phyloP scores from a whole-genome alignment of 2,797 vertebrate species.

The Psittacula derbiana region DNA sequence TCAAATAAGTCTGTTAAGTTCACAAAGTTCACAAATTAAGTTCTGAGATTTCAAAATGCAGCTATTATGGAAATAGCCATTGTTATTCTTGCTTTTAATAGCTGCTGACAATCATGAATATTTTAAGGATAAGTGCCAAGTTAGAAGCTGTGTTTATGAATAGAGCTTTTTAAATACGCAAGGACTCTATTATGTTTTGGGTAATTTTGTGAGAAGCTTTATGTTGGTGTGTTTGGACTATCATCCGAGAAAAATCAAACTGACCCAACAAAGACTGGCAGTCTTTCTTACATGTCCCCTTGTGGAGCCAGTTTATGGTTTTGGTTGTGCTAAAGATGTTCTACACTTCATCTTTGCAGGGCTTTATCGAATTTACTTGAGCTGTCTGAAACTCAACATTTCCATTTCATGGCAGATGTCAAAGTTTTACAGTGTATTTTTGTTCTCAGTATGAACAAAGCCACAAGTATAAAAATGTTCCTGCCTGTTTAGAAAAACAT shows the following conservation, averaged over 20 bases:
- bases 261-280: neutral
- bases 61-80: conserved; percentile 6
- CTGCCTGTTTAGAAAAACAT: neutral
- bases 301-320: neutral
- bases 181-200: neutral
- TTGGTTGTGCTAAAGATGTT: neutral
- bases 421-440: neutral
- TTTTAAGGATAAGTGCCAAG: neutral
- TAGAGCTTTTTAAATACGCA: neutral
- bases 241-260: neutral
- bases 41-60: conserved; percentile 25
- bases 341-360: neutral
- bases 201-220: neutral
- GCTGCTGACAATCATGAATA: conserved; percentile 19
- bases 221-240: neutral
- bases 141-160: conserved; percentile 39
- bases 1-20: neutral
- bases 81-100: conserved; percentile 38
- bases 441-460: neutral
- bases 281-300: neutral
- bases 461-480: neutral
- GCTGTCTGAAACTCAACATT: neutral
- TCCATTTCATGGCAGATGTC: neutral
- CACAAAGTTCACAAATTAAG: neutral
- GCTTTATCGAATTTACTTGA: neutral